Evolutionary conservation across 1,140 invertebrate genomes (phyloP), one percentile per base, ranked within the genome.

Genomic region (Nylanderia fulva): DNA sequence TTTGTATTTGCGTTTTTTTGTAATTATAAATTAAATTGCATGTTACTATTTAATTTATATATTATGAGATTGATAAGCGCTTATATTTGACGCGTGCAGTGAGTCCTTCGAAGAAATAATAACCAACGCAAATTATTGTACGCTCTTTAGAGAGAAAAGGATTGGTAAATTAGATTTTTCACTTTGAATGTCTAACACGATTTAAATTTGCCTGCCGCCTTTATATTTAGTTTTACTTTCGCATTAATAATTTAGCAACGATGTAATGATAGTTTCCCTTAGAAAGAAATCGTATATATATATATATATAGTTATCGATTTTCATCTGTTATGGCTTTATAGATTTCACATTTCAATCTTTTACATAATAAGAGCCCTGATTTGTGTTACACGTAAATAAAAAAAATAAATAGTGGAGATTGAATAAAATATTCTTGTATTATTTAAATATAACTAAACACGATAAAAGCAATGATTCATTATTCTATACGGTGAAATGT

Each of bases 191-290:
- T 42, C 36, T 45, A 69, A 69, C 36, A 71, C 13, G 1, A 54
- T 80, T 58, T 80, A 71, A 18, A 7, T 82, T 45, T 82, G 77
- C 52, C 45, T 82, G 36, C 29, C 9, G 52, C 36, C n/a, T 72
- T 56, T 80, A 39, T 69, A 77, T 54, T 56, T 56, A 56, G 11
- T 18, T 72, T 72, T 82, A 42, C 11, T 33, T 58, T 82, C 11
- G 52, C 77, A 36, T 80, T 80, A 80, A 48, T 71, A n/a, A 69
- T 27, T 21, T 69, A 54, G 8, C 39, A 63, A 45, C 8, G 15
- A 24, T 13, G 27, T 77, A 63, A 77, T n/a, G 36, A 69, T 58
- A 71, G 36, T 82, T 33, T 7, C 2, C 2, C 18, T 39, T 58
- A 27, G 21, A 29, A 11, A 33, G 8, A 3, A 80, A 71, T 8